phyloP scores from a whole-genome alignment of 2,113 vertebrate species.

The Hypomesus transpacificus region DNA sequence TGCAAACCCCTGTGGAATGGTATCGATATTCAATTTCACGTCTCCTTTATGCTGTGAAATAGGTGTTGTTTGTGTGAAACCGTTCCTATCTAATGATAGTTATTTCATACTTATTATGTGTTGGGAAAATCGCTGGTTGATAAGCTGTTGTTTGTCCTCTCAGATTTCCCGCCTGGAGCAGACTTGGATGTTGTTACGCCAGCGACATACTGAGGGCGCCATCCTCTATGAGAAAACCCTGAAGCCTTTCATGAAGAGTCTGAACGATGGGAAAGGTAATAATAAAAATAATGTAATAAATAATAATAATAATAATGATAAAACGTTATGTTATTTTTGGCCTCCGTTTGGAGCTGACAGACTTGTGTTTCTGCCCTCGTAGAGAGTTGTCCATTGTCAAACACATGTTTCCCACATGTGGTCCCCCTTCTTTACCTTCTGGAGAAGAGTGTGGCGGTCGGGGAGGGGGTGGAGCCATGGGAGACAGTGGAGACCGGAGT shows the following conservation, averaged over 20 bases:
- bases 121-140: neutral
- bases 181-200: constrained; percentile 85
- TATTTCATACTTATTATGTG: neutral
- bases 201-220: constrained; percentile 89
- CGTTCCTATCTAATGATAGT: too few relatives aligned
- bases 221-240: constrained; percentile 94
- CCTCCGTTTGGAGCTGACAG: neutral
- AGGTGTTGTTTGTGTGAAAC: too few relatives aligned
- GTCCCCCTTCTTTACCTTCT: constrained; percentile 86
- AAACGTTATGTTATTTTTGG: neutral
- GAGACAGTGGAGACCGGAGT: constrained; percentile 76
- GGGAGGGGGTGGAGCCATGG: constrained; percentile 80
- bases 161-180: constrained; percentile 91
- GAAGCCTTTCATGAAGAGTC: constrained; percentile 84
- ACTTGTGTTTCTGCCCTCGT: constrained; percentile 31
- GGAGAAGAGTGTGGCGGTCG: constrained; percentile 75
- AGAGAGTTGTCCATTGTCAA: constrained; percentile 82
- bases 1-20: too few relatives aligned
- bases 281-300: neutral
- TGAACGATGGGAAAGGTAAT: constrained; percentile 91
- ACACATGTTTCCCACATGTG: constrained; percentile 86
- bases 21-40: too few relatives aligned
- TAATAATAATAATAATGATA: neutral
- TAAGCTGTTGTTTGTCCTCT: constrained; percentile 9
- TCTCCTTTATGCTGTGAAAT: too few relatives aligned